Evolutionary conservation across 1,140 invertebrate genomes (phyloP).

Genomic region (Globodera rostochiensis): DNA sequence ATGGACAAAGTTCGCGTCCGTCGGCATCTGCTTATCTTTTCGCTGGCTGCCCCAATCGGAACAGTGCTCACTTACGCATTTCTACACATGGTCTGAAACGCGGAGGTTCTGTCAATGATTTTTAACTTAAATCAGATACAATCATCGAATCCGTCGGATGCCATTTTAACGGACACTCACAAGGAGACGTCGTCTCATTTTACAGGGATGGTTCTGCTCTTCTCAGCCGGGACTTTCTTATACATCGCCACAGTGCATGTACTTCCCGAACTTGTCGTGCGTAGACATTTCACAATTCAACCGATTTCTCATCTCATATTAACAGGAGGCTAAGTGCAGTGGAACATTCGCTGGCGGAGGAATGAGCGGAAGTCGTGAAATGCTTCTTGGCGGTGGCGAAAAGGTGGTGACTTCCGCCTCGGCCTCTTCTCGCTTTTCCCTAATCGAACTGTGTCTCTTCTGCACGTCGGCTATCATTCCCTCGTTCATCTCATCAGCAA

Average conservation of each 20-base stretch:
- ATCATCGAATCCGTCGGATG: background rate
- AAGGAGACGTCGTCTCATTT: constrained; percentile 75
- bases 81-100: constrained; percentile 38
- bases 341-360: constrained; percentile 5
- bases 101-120: constrained; percentile 8
- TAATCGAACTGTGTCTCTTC: constrained; percentile 33
- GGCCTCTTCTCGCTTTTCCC: constrained; percentile 9
- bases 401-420: background rate
- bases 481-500: constrained; percentile 28
- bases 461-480: constrained; percentile 31
- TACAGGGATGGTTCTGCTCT: constrained; percentile 93
- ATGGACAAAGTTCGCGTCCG: constrained; percentile 84
- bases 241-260: constrained; percentile 98
- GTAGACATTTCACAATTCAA: background rate
- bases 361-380: constrained; percentile 23
- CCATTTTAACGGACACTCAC: background rate
- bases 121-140: constrained; percentile 2
- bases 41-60: constrained; percentile 83
- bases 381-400: constrained; percentile 15
- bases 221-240: constrained; percentile 96
- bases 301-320: background rate
- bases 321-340: constrained; percentile 20
- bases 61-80: constrained; percentile 86
- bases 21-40: constrained; percentile 89
- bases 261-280: constrained; percentile 79